A percentile compares a stretch with the other conserved stretches of the same genome.
These are phyloP conservation scores for Pseudorectes ferrugineus DNA, from an alignment of 2,113 vertebrate genomes.

Conservation along the genomic window DNA sequence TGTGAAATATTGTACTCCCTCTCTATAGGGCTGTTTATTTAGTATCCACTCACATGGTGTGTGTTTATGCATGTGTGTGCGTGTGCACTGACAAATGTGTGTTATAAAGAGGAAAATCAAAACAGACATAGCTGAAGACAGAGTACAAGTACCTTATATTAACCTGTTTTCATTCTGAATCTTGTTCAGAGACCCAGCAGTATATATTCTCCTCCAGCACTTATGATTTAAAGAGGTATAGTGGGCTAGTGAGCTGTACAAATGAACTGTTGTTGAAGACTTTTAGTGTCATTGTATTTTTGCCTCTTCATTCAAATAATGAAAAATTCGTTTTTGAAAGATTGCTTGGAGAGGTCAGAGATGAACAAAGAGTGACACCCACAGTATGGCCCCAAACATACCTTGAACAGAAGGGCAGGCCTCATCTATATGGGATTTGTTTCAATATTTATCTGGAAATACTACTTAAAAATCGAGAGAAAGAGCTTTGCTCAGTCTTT, in stretches of 20 bases:
- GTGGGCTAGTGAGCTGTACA: background rate
- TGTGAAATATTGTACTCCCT: conserved; percentile 11
- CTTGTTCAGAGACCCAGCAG: background rate
- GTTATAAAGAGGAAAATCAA: background rate
- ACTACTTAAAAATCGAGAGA: background rate
- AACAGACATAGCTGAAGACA: background rate
- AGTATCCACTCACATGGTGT: background rate
- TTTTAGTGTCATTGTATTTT: background rate
- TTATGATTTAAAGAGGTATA: background rate
- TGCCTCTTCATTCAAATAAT: background rate
- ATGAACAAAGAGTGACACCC: background rate
- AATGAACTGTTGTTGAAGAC: background rate
- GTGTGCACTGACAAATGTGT: background rate
- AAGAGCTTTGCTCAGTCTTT: background rate
- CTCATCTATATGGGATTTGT: background rate
- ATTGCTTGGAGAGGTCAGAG: background rate
- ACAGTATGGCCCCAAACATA: background rate
- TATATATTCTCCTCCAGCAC: background rate
- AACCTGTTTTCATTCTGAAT: background rate
- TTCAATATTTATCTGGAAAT: background rate
- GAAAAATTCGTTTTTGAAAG: background rate
- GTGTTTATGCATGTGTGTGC: background rate
- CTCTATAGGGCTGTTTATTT: background rate
- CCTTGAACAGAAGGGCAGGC: background rate
- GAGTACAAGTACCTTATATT: background rate